Base-by-base conservation (phyloP, 2,888 invertebrate genomes). In the Phaedon cochleariae region DNA sequence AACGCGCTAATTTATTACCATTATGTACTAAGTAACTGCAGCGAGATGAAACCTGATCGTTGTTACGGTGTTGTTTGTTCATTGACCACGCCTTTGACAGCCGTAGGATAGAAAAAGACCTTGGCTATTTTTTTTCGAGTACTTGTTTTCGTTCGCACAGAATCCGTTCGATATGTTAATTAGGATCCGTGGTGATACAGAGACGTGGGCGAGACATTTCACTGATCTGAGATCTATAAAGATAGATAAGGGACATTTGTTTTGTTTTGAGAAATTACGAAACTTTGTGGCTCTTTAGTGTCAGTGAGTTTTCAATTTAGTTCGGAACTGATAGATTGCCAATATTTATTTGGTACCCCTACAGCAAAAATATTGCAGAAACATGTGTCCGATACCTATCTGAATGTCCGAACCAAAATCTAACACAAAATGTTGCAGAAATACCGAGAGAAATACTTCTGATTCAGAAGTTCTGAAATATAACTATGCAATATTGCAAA, bases 131-230 rank as follows among this genome's bases (percentile, higher is more conserved):
- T 62, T 55, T 53, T 26, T n/a, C 29, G 18, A 18, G 31, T 12
- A 49, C 49, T 54, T 34, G 62, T 37, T 62, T 62, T 62, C 37
- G 62, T 62, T 62, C 62, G 26, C 54, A 34, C 34, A 54, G 45
- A 62, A 55, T 62, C 62, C 62, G 62, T 55, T 62, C 62, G 62
- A 62, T 55, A 62, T 62, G 62, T 55, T 62, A 62, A 62, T 62
- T 34, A 41, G n/a, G 31, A 12, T 21, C 9, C 37, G 37, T 46
- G 21, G 37, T 37, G 34, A 18, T 31, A 48, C 54, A 55, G 61
- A 34, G 21, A 55, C 48, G 48, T 48, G 54, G 54, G 48, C 21
- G 53, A 15, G 3, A 41, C 12, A 41, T 10, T 34, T 34, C 34
- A 34, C 34, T 2, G 34, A 34, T 34, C 2, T n/a, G 34, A 34